Percentiles rank a stretch among this genome's conserved stretches.
Conservation (phyloP, 2,797 vertebrate species). For the Phaenicophaeus curvirostris region DNA sequence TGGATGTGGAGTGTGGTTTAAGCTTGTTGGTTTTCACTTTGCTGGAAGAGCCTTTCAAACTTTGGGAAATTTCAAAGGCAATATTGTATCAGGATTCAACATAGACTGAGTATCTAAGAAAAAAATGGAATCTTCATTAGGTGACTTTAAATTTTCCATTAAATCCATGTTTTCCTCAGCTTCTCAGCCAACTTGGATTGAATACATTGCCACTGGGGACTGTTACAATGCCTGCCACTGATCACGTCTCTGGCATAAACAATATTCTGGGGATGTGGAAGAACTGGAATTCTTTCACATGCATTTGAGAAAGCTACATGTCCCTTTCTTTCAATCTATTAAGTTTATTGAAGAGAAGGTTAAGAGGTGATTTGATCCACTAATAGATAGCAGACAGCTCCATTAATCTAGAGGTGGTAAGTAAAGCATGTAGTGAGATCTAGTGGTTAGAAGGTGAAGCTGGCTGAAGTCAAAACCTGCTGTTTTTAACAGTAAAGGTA, state of each 20-base stretch:
- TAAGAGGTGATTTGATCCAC: slow-evolving; percentile 55
- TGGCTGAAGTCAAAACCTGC: not conserved
- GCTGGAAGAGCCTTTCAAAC: not conserved
- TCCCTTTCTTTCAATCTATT: slow-evolving; percentile 13
- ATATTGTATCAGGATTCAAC: not conserved
- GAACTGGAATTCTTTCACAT: not conserved
- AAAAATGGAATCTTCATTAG: not conserved
- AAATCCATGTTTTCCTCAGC: not conserved
- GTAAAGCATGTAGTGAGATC: not conserved
- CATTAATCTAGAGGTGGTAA: slow-evolving; percentile 31
- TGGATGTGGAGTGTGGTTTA: not conserved
- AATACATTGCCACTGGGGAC: not conserved
- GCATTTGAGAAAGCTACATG: slow-evolving; percentile 8
- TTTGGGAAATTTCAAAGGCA: not conserved
- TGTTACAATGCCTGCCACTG: not conserved
- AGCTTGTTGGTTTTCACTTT: not conserved
- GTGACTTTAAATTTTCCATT: not conserved
- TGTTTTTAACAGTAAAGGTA: not conserved
- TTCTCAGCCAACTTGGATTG: not conserved
- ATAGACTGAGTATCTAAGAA: not conserved
- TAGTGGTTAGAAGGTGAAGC: not conserved
- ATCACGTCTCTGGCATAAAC: not conserved
- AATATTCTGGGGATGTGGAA: not conserved
- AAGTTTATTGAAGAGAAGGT: slow-evolving; percentile 47
- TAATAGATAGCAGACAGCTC: slow-evolving; percentile 41